phyloP scores from a whole-genome alignment of 2,888 invertebrate species.

The Cephus pulcher region DNA sequence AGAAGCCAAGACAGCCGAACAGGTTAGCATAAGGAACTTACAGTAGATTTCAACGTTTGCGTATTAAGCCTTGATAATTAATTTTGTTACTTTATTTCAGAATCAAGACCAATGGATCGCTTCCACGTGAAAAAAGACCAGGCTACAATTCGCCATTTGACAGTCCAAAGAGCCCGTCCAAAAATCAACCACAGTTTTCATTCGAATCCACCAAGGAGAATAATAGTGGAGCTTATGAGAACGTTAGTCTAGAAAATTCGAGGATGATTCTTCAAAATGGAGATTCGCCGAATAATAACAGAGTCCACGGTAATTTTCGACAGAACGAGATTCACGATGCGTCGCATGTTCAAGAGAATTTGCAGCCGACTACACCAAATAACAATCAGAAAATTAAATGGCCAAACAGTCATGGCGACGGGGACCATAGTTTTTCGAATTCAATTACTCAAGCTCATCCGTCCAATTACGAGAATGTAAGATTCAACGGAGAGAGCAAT shows the following conservation, averaged over 20 bases:
- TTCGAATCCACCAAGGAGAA: constrained; percentile 64
- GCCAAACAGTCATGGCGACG: constrained; percentile 59
- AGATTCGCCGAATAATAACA: constrained; percentile 25
- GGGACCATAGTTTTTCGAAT: constrained; percentile 32
- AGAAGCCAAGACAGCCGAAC: constrained; percentile 62
- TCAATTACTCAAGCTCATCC: constrained; percentile 47
- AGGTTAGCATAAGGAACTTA: constrained; percentile 48
- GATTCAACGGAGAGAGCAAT: constrained; percentile 27
- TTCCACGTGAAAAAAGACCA: constrained; percentile 77
- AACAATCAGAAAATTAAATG: constrained; percentile 51
- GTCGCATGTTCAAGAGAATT: constrained; percentile 20
- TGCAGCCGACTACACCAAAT: constrained; percentile 43
- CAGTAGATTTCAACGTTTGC: neutral
- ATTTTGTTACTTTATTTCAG: constrained; percentile 64
- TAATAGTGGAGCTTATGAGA: constrained; percentile 52
- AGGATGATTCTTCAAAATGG: constrained; percentile 28
- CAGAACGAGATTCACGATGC: neutral
- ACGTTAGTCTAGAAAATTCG: constrained; percentile 56
- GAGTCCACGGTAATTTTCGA: neutral
- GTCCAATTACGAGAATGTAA: constrained; percentile 56
- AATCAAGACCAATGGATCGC: constrained; percentile 91
- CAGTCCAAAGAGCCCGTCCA: constrained; percentile 57
- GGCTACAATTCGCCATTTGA: constrained; percentile 64
- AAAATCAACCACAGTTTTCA: constrained; percentile 57
- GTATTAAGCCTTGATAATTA: neutral